Conservation (phyloP, 2,888 invertebrate genomes). For the Eupithecia subumbrata region DNA sequence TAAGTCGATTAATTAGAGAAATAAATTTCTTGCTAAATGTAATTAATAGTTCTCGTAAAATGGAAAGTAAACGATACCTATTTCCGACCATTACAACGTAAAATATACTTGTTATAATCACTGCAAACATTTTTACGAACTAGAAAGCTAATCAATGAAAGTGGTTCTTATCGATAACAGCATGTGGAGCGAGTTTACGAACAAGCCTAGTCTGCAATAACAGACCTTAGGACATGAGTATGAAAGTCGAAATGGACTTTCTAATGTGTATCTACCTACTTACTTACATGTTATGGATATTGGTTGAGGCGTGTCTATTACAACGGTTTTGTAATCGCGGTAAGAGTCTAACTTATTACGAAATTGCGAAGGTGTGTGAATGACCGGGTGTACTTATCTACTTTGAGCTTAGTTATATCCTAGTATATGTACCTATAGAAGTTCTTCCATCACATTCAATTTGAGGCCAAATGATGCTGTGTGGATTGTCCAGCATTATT, state of each 20-base stretch:
- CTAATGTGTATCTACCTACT: conserved; percentile 14
- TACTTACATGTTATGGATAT: conserved; percentile 18
- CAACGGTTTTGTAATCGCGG: conserved; percentile 37
- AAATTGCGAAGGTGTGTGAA: conserved; percentile 26
- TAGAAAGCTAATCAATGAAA: conserved; percentile 45
- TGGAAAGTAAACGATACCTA: conserved; percentile 27
- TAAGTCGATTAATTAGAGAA: neutral
- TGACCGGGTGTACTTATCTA: neutral
- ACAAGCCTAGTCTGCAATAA: conserved; percentile 25
- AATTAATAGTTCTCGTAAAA: conserved; percentile 21
- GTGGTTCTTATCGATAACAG: conserved; percentile 35
- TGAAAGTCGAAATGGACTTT: conserved; percentile 41
- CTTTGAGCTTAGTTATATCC: neutral
- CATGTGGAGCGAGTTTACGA: conserved; percentile 19
- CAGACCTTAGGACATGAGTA: conserved; percentile 27
- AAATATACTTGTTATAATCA: conserved; percentile 22
- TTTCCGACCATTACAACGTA: conserved; percentile 20
- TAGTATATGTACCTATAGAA: neutral
- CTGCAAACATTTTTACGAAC: conserved; percentile 42
- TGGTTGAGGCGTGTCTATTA: conserved; percentile 28
- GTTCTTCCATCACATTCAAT: neutral
- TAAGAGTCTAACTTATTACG: conserved; percentile 36
- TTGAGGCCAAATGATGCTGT: too few species aligned
- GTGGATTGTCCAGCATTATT: too few species aligned
- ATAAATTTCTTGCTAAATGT: conserved; percentile 5